Conservation (phyloP, 2,113 vertebrate species). For the Misgurnus anguillicaudatus region DNA sequence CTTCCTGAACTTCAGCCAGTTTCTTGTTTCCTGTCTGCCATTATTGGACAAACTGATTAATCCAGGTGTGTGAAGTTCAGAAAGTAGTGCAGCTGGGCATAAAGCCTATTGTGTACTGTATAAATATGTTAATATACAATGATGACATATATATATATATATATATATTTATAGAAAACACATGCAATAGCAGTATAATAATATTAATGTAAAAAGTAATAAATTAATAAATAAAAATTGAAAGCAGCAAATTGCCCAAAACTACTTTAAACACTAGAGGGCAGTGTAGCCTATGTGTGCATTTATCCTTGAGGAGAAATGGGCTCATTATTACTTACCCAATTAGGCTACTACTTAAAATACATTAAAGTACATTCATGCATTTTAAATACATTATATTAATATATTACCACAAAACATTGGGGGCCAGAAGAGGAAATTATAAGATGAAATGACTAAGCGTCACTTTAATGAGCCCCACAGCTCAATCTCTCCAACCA, state of each 20-base stretch:
- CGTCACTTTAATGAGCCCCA: neutral
- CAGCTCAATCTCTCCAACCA: neutral
- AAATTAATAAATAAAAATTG: neutral
- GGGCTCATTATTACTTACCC: neutral
- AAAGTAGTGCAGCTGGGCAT: too few relatives aligned
- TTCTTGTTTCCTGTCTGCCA: too few relatives aligned
- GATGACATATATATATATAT: too few relatives aligned
- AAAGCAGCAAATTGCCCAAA: neutral
- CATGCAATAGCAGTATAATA: too few relatives aligned
- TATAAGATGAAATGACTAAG: neutral
- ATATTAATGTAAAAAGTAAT: too few relatives aligned
- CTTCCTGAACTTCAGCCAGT: too few relatives aligned
- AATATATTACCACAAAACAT: neutral
- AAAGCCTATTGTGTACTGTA: too few relatives aligned
- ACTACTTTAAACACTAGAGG: slow-evolving; percentile 60
- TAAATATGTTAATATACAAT: too few relatives aligned
- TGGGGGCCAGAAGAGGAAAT: too few relatives aligned
- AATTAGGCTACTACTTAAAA: neutral
- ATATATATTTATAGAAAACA: too few relatives aligned
- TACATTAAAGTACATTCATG: neutral
- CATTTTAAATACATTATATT: neutral
- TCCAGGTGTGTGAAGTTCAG: too few relatives aligned
- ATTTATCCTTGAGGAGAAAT: slow-evolving; percentile 11
- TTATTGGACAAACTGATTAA: too few relatives aligned
- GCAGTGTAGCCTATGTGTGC: slow-evolving; percentile 55